A percentile compares a stretch with the other conserved stretches of the same genome.
phyloP scores from a whole-genome alignment of 2,113 vertebrate species.

The Grammomys dolichurus region DNA sequence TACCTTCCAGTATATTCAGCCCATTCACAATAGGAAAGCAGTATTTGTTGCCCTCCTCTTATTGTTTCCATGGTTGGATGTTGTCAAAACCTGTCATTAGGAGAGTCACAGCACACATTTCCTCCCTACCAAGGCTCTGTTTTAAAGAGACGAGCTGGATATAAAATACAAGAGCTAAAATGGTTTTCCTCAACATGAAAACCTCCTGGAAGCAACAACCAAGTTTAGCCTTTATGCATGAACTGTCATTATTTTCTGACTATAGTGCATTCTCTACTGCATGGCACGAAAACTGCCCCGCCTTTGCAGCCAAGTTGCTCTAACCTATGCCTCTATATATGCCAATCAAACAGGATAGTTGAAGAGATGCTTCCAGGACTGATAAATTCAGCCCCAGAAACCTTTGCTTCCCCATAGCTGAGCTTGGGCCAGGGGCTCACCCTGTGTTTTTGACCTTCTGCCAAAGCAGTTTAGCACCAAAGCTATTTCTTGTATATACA shows the following conservation, averaged over 20 bases:
- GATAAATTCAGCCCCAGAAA: background rate
- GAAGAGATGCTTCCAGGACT: background rate
- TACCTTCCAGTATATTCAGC: background rate
- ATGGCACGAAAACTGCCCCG: background rate
- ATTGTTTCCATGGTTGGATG: background rate
- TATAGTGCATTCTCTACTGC: slow-evolving; percentile 26
- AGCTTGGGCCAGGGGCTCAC: slow-evolving; percentile 33
- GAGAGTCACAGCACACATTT: background rate
- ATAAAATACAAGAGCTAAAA: background rate
- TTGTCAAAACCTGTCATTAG: background rate
- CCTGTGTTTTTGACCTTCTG: slow-evolving; percentile 65
- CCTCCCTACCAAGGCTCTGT: background rate
- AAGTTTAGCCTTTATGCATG: slow-evolving; percentile 22
- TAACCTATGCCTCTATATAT: slow-evolving; percentile 1
- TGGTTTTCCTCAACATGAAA: slow-evolving; percentile 28
- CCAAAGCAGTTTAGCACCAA: slow-evolving; percentile 49
- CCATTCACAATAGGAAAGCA: background rate
- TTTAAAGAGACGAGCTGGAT: slow-evolving; percentile 21
- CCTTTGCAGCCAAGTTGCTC: slow-evolving; percentile 33
- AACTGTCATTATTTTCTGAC: slow-evolving; percentile 53
- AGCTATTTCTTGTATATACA: slow-evolving; percentile 48
- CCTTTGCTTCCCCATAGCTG: slow-evolving; percentile 52
- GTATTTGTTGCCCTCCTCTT: background rate
- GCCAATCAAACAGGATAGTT: background rate
- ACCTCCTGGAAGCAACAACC: slow-evolving; percentile 14